phyloP scores from a whole-genome alignment of 1,140 invertebrate species.

The Armadillidium nasatum region DNA sequence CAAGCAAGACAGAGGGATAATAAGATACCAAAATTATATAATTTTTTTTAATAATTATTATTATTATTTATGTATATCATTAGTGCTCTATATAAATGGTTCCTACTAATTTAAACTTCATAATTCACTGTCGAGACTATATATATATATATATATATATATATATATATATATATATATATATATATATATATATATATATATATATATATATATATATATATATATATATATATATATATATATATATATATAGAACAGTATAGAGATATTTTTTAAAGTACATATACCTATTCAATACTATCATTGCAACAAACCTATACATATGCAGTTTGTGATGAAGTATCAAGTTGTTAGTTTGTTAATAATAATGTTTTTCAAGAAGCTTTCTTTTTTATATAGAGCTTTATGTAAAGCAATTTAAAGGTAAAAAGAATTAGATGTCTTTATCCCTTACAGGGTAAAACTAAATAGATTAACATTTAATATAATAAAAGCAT shows the following conservation, averaged over 20 bases:
- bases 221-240: slow-evolving; percentile 20
- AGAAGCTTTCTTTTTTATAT: too few relatives aligned
- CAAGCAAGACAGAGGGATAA: neutral
- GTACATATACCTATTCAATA: neutral
- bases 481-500: too few relatives aligned
- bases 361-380: neutral
- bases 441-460: too few relatives aligned
- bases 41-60: neutral
- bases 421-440: too few relatives aligned
- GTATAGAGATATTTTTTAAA: neutral
- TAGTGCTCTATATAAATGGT: too few relatives aligned
- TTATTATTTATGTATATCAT: too few relatives aligned
- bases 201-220: neutral
- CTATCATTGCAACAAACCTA: slow-evolving; percentile 16
- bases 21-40: too few relatives aligned
- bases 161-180: slow-evolving; percentile 16
- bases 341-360: neutral
- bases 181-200: slow-evolving; percentile 6
- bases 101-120: too few relatives aligned
- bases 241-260: slow-evolving; percentile 15
- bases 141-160: slow-evolving; percentile 21
- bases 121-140: too few relatives aligned
- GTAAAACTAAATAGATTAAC: too few relatives aligned
- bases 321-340: slow-evolving; percentile 12
- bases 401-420: too few relatives aligned